Base-by-base conservation (phyloP, 2,888 invertebrate genomes). In the Eremobia ochroleuca region DNA sequence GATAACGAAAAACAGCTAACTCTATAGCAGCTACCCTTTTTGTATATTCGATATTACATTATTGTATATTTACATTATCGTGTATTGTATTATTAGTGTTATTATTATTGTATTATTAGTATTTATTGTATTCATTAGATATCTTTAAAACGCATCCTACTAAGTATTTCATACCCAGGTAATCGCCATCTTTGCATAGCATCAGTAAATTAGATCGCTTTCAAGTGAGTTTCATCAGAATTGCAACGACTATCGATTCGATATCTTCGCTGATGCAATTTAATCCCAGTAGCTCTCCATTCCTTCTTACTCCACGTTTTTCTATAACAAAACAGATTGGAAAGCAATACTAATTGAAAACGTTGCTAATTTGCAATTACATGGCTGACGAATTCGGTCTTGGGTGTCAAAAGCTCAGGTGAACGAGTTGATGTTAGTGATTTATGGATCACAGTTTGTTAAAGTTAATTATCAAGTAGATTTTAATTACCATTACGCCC, bases 321-420 rank as follows among this genome's bases (percentile, higher is more conserved):
- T 61, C 21, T 59, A 64, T n/a, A 75, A 67, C 69, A 68, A 46
- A 73, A 76, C 55, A 40, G 11, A 59, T 76, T 61, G 15, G 15
- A 68, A 58, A 85, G 67, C 64, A 61, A 81, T 62, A 25, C 58
- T 76, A 76, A 85, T 83, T 81, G 76, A 76, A 85, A 81, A 64
- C 40, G 67, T 81, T 55, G 55, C 59, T 76, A 71, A 85, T 83
- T 80, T 74, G 40, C 46, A 79, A 84, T 84, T 82, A 68, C 73
- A 74, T 74, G 80, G 62, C 49, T 82, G 80, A 83, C 73, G 79
- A 79, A 82, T 73, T 82, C n/a, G 37, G 31, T 83, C 78, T 74
- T 46, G 70, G 62, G 73, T 79, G 80, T 79, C 82, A 82, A 71
- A 78, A 71, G 59, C 79, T 74, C 61, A 70, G 58, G 68, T 84